A percentile compares a stretch with the other conserved stretches of the same genome.
Conservation (phyloP, 2,113 vertebrate species). For the Protobothrops mucrosquamatus region DNA sequence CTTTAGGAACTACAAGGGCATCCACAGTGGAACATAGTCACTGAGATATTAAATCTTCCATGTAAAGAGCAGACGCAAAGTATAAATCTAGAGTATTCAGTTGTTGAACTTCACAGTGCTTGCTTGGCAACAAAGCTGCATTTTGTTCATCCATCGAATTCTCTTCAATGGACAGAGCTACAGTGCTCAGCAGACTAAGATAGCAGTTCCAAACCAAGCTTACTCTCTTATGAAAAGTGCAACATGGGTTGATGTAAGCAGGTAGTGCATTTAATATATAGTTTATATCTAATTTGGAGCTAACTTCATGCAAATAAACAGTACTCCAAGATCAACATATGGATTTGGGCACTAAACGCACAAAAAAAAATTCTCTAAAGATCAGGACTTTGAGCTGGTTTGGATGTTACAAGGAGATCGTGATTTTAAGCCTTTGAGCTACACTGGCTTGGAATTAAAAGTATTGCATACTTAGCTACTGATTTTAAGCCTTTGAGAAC, state of each 20-base stretch:
- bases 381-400: no score
- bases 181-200: background rate
- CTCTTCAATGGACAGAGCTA: background rate
- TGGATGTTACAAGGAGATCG: no score
- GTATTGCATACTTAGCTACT: background rate
- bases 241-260: background rate
- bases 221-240: background rate
- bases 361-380: no score
- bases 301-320: no score
- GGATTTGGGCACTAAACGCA: no score
- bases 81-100: background rate
- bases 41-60: background rate
- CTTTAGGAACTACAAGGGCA: background rate
- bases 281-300: background rate
- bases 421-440: no score
- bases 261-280: background rate
- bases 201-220: background rate
- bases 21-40: background rate
- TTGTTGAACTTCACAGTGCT: background rate
- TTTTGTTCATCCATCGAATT: background rate
- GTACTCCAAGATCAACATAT: no score
- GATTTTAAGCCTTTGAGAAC: background rate
- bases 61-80: background rate
- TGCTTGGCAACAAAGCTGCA: background rate
- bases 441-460: background rate